phyloP scores from a whole-genome alignment of 2,113 vertebrate species.

The Lanius ludovicianus region DNA sequence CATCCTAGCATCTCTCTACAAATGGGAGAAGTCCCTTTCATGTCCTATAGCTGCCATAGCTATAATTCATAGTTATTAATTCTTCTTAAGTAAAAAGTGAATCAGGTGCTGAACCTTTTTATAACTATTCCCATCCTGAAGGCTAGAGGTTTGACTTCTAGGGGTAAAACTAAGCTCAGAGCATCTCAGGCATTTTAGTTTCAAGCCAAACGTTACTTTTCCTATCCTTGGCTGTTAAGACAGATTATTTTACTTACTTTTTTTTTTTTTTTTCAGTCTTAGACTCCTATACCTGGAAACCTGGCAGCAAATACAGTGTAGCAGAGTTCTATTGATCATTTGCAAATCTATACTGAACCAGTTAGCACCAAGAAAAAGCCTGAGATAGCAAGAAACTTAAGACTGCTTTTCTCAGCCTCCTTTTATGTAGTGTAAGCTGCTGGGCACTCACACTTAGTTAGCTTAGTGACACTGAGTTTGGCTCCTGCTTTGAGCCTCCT shows the following conservation, averaged over 20 bases:
- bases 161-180: neutral
- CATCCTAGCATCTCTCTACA: neutral
- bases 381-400: neutral
- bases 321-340: neutral
- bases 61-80: neutral
- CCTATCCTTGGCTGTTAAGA: neutral
- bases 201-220: neutral
- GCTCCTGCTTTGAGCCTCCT: neutral
- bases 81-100: neutral
- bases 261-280: neutral
- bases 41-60: neutral
- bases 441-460: neutral
- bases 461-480: neutral
- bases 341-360: neutral
- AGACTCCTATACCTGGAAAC: neutral
- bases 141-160: neutral
- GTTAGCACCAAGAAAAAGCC: neutral
- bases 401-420: neutral
- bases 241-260: neutral
- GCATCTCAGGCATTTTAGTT: neutral
- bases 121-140: neutral
- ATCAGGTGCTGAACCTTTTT: neutral
- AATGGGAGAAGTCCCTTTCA: neutral
- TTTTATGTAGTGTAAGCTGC: neutral
- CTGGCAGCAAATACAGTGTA: neutral